Evolutionary conservation across 2,113 vertebrate genomes (phyloP).

Genomic region (Stegastes partitus): DNA sequence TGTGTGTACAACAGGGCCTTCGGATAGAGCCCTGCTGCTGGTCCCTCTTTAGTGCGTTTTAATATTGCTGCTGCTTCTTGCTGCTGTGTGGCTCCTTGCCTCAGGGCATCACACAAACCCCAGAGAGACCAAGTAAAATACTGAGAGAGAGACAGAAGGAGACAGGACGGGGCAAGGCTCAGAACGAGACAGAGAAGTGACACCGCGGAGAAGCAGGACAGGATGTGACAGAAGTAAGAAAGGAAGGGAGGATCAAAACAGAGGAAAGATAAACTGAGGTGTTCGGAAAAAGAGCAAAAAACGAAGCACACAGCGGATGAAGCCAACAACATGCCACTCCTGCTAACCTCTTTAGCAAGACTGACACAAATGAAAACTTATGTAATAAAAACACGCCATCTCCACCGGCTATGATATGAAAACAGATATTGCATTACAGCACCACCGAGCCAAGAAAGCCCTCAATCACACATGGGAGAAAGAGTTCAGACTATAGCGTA

Average conservation of each 20-base stretch:
- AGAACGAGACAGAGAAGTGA: constrained; percentile 22
- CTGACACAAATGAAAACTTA: constrained; percentile 79
- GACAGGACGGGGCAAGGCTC: constrained; percentile 13
- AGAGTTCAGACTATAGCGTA: constrained; percentile 10
- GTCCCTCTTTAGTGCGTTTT: constrained; percentile 79
- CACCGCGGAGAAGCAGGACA: not conserved
- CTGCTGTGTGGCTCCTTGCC: constrained; percentile 65
- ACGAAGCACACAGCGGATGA: constrained; percentile 1
- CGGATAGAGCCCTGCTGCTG: constrained; percentile 61
- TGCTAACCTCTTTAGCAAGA: constrained; percentile 66
- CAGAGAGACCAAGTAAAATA: constrained; percentile 50
- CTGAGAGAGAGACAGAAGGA: constrained; percentile 25
- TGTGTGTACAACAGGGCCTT: constrained; percentile 47
- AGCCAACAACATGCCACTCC: constrained; percentile 24
- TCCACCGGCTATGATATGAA: constrained; percentile 59
- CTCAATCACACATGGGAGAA: constrained; percentile 35
- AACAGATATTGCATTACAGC: constrained; percentile 69
- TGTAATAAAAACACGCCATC: constrained; percentile 72
- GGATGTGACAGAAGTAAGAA: not conserved
- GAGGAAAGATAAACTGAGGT: not conserved
- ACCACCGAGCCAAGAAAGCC: constrained; percentile 49
- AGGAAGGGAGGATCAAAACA: not conserved
- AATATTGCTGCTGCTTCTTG: constrained; percentile 63
- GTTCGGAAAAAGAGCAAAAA: not conserved
- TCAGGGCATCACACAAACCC: constrained; percentile 56